Evolutionary conservation across 2,113 vertebrate genomes (phyloP).

Genomic region (Malurus alboscapulatus): DNA sequence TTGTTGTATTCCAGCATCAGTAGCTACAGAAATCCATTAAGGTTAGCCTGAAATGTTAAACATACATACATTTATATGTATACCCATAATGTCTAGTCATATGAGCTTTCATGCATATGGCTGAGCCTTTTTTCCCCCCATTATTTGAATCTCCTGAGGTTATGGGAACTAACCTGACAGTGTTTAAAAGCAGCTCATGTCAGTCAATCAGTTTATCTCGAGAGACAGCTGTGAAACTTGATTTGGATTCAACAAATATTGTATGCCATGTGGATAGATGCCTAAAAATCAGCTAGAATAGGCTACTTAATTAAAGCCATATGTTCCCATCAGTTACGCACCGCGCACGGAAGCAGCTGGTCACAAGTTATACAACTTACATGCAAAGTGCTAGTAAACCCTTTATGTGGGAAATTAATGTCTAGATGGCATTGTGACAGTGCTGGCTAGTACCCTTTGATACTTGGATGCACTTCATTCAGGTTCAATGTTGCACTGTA

Average conservation of each 20-base stretch:
- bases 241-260: constrained; percentile 71
- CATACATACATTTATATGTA: background rate
- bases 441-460: background rate
- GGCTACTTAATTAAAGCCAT: constrained; percentile 77
- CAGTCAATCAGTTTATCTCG: constrained; percentile 70
- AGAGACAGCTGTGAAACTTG: constrained; percentile 75
- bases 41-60: background rate
- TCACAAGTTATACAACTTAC: constrained; percentile 65
- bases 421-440: constrained; percentile 26
- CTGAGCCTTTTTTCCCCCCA: background rate
- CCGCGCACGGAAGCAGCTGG: constrained; percentile 62
- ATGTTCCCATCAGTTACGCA: constrained; percentile 68
- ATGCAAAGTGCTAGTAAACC: constrained; percentile 54
- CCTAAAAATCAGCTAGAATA: constrained; percentile 73
- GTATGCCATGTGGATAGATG: constrained; percentile 72
- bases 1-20: background rate
- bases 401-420: constrained; percentile 36
- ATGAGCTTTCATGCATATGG: background rate
- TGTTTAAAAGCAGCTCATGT: constrained; percentile 64
- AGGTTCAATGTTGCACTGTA: background rate
- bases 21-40: constrained; percentile 6
- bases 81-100: background rate
- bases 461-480: background rate
- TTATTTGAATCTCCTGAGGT: constrained; percentile 25
- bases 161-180: constrained; percentile 57